Percentiles rank a stretch among this genome's conserved stretches.
Conservation (phyloP, 2,113 vertebrate species). For the Martes martes region DNA sequence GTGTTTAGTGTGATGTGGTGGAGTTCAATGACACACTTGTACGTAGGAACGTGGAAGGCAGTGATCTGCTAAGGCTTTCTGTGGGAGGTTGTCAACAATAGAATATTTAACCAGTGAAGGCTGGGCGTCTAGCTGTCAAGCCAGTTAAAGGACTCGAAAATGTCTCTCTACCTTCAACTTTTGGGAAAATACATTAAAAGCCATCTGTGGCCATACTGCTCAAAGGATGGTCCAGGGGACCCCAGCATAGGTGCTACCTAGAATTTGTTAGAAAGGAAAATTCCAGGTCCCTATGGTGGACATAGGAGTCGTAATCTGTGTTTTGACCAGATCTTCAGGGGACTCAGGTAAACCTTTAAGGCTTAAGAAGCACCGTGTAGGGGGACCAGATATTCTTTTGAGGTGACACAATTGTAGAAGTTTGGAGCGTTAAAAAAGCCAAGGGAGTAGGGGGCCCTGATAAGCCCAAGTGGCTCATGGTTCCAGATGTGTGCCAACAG, state of each 20-base stretch:
- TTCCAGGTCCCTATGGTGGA: neutral
- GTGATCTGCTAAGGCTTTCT: neutral
- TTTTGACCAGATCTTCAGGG: neutral
- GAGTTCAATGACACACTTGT: neutral
- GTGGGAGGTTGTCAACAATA: neutral
- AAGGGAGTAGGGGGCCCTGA: neutral
- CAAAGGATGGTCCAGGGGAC: neutral
- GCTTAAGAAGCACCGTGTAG: neutral
- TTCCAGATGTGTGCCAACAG: neutral
- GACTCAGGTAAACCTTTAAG: neutral
- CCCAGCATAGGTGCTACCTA: neutral
- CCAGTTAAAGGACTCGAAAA: neutral
- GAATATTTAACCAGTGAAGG: neutral
- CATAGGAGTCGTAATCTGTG: neutral
- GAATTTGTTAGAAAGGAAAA: neutral
- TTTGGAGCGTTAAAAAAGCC: neutral
- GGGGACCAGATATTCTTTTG: neutral
- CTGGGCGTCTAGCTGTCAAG: neutral
- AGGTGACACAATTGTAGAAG: neutral
- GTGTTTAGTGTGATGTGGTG: neutral
- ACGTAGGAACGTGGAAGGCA: neutral
- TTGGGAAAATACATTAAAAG: neutral
- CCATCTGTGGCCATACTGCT: neutral
- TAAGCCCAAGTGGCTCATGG: neutral
- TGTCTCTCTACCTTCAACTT: neutral